These are phyloP conservation scores for Euglossa dilemma DNA, from an alignment of 1,140 invertebrate species.

Conservation along the genomic window DNA sequence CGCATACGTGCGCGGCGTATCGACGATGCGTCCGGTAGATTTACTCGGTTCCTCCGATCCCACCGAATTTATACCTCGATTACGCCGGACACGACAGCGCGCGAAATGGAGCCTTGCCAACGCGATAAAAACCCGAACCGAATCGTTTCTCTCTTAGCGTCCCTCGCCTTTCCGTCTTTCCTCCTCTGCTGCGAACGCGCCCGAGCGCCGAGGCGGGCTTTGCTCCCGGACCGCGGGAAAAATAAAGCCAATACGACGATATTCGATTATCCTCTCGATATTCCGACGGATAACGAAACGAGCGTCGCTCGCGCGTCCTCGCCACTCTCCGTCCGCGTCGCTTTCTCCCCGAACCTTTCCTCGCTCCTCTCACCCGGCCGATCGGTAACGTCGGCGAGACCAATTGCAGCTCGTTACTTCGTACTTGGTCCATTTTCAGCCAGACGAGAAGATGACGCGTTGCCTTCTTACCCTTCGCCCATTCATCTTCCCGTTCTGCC, in stretches of 20 bases:
- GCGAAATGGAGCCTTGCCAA: not conserved
- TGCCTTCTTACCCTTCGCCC: not conserved
- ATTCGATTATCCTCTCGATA: not conserved
- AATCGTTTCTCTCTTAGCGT: not conserved
- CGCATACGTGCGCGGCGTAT: no score
- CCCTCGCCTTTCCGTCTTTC: not conserved
- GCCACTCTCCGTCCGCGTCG: no score
- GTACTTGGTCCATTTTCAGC: conserved; percentile 49
- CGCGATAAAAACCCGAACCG: not conserved
- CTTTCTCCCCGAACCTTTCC: not conserved
- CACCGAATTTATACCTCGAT: not conserved
- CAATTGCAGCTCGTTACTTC: conserved; percentile 50
- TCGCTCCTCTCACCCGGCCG: not conserved
- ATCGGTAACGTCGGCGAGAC: not conserved
- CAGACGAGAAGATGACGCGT: conserved; percentile 45
- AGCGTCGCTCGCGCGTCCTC: not conserved
- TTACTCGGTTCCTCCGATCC: not conserved
- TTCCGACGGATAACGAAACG: not conserved
- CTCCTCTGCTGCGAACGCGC: no score
- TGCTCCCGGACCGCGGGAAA: no score
- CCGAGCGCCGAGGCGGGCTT: no score
- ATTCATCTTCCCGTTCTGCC: conserved; percentile 26
- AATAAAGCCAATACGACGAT: no score
- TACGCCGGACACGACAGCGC: not conserved
- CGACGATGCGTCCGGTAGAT: not conserved